phyloP scores from a whole-genome alignment of 1,140 invertebrate genomes.

The Propsilocerus akamusi region DNA sequence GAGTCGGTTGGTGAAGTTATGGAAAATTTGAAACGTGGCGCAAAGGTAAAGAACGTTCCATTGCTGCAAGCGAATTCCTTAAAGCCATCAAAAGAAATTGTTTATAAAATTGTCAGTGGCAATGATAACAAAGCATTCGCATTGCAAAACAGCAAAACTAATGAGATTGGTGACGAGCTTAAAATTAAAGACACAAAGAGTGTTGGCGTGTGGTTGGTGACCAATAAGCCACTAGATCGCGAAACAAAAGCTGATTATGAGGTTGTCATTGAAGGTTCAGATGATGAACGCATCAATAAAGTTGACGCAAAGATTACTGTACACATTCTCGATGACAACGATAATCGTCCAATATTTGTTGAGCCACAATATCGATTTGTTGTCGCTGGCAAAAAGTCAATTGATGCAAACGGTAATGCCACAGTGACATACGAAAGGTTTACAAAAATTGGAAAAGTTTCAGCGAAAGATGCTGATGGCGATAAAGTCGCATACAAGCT shows the following conservation, averaged over 20 bases:
- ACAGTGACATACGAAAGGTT: constrained; percentile 51
- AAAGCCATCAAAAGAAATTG: constrained; percentile 36
- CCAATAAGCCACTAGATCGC: constrained; percentile 48
- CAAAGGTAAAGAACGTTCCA: constrained; percentile 44
- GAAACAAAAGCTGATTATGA: constrained; percentile 48
- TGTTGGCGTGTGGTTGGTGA: constrained; percentile 45
- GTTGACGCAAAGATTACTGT: constrained; percentile 52
- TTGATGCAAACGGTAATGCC: constrained; percentile 28
- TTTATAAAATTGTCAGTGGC: constrained; percentile 58
- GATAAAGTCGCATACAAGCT: constrained; percentile 71
- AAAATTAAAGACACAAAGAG: constrained; percentile 34
- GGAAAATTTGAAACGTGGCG: constrained; percentile 55
- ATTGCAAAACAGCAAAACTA: constrained; percentile 36
- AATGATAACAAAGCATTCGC: constrained; percentile 49
- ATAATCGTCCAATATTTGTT: constrained; percentile 71
- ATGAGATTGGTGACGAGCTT: constrained; percentile 31
- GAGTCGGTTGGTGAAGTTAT: constrained; percentile 44
- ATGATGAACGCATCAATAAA: constrained; percentile 50
- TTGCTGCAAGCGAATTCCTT: constrained; percentile 37
- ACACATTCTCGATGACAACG: constrained; percentile 67
- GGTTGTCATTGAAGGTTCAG: constrained; percentile 53
- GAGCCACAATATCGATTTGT: constrained; percentile 59
- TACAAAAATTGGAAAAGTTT: constrained; percentile 57
- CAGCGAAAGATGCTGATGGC: constrained; percentile 67
- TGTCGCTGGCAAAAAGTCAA: constrained; percentile 34